Conservation (phyloP, 2,797 vertebrate genomes). For the Cheirogaleus major region DNA sequence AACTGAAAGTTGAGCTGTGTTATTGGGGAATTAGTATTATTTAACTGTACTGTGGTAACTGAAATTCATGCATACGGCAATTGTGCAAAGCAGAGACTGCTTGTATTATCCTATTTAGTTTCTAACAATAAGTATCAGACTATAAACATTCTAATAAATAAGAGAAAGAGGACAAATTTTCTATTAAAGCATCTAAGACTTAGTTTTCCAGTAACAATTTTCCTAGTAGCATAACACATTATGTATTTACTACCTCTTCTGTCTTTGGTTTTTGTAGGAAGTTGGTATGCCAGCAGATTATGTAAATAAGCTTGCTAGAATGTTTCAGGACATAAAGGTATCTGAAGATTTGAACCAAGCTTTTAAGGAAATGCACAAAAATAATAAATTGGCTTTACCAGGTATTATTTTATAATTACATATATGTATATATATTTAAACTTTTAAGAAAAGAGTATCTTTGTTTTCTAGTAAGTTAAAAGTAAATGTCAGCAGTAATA, state of each 20-base stretch:
- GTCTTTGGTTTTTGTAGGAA: conserved; percentile 89
- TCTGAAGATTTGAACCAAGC: conserved; percentile 99
- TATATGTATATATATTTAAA: neutral
- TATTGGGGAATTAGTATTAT: neutral
- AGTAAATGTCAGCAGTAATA: neutral
- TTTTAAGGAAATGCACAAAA: conserved; percentile 99
- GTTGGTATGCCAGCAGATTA: conserved; percentile 99
- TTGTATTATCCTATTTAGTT: neutral
- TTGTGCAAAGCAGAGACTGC: neutral
- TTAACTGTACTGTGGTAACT: neutral
- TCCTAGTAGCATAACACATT: neutral
- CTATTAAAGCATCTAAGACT: conserved; percentile 46
- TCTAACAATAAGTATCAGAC: neutral
- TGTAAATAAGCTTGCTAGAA: conserved; percentile 98
- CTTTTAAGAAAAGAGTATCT: neutral
- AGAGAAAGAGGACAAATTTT: neutral
- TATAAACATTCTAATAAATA: conserved; percentile 19
- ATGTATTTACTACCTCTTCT: conserved; percentile 34
- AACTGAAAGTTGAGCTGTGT: neutral
- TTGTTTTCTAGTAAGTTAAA: conserved; percentile 47
- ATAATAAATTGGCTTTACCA: conserved; percentile 97
- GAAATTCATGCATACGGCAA: neutral
- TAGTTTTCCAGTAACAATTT: neutral
- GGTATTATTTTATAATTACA: conserved; percentile 86
- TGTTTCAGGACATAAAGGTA: conserved; percentile 99